A percentile compares a stretch with the other conserved stretches of the same genome.
Evolutionary conservation across 2,888 invertebrate genomes (phyloP).

Genomic region (Pristionchus fissidentatus): DNA sequence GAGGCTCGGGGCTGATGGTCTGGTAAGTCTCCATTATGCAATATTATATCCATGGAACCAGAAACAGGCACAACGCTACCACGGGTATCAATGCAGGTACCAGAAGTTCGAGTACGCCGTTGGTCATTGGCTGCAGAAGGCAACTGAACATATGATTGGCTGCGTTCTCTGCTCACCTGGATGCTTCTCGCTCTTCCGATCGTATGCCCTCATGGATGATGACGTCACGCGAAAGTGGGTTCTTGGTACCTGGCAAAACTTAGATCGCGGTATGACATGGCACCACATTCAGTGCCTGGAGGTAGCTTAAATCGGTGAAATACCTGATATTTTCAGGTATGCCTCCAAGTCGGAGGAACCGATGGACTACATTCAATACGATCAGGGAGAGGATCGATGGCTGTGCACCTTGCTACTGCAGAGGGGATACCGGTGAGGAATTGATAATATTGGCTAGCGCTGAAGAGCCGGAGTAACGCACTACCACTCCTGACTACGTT

Average conservation of each 20-base stretch:
- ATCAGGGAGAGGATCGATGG: conserved; percentile 99
- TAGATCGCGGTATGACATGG: not conserved
- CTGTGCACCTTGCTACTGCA: conserved; percentile 94
- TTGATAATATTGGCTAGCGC: not conserved
- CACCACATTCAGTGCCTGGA: not conserved
- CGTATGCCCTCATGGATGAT: conserved; percentile 97
- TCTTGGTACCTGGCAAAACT: too few relatives aligned
- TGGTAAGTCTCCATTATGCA: conserved; percentile 16
- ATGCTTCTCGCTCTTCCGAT: conserved; percentile 82
- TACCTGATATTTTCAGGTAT: conserved; percentile 58
- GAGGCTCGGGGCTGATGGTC: conserved; percentile 81
- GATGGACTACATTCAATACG: conserved; percentile 96
- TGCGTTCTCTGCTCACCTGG: conserved; percentile 96
- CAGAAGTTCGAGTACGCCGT: conserved; percentile 99
- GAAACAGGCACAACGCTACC: not conserved
- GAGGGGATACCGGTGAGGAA: conserved; percentile 84
- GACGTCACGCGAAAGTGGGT: conserved; percentile 87
- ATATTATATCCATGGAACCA: not conserved
- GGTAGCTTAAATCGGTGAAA: not conserved
- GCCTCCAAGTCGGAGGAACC: conserved; percentile 85
- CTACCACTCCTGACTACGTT: not conserved
- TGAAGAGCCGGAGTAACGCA: not conserved
- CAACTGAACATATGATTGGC: conserved; percentile 99
- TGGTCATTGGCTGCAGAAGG: conserved; percentile 99
- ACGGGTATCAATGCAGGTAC: conserved; percentile 84